phyloP scores from a whole-genome alignment of 1,140 invertebrate species.

The Nebria ingens region DNA sequence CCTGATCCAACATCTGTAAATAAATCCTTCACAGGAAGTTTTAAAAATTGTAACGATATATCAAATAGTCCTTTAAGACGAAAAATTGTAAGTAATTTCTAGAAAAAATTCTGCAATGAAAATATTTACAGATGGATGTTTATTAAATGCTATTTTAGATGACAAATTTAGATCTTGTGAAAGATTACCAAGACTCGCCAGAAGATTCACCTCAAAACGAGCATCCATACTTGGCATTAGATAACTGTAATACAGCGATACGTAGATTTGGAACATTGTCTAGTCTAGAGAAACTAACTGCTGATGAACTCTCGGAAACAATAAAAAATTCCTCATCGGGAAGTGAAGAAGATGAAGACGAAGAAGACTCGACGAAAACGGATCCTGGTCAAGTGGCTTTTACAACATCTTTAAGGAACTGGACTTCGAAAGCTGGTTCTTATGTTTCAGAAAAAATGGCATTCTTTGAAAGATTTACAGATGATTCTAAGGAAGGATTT shows the following conservation, averaged over 20 bases:
- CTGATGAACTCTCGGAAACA: slow-evolving; percentile 46
- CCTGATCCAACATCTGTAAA: slow-evolving; percentile 38
- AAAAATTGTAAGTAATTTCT: not conserved
- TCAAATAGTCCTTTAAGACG: not conserved
- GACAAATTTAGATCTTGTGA: slow-evolving; percentile 14
- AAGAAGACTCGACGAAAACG: slow-evolving; percentile 26
- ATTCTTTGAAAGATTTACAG: slow-evolving; percentile 47
- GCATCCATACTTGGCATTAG: slow-evolving; percentile 43
- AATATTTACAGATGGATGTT: not conserved
- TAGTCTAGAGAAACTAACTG: slow-evolving; percentile 55
- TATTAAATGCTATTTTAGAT: slow-evolving; percentile 14
- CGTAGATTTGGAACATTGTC: slow-evolving; percentile 62
- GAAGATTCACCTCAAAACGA: slow-evolving; percentile 46
- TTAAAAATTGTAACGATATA: not conserved
- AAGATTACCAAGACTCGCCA: slow-evolving; percentile 36
- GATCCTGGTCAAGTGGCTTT: slow-evolving; percentile 33
- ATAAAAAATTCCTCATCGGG: slow-evolving; percentile 23
- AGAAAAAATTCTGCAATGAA: not conserved
- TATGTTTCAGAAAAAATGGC: slow-evolving; percentile 74
- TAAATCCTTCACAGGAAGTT: not conserved
- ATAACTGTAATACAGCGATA: slow-evolving; percentile 37
- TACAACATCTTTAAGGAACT: slow-evolving; percentile 40
- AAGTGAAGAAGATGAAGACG: slow-evolving; percentile 36
- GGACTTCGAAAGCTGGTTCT: slow-evolving; percentile 65
- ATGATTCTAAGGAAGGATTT: slow-evolving; percentile 46